A percentile compares a stretch with the other conserved stretches of the same genome.
These are phyloP conservation scores for Micropoecilia bifurca DNA, from an alignment of 2,797 vertebrate species.

Conservation along the genomic window DNA sequence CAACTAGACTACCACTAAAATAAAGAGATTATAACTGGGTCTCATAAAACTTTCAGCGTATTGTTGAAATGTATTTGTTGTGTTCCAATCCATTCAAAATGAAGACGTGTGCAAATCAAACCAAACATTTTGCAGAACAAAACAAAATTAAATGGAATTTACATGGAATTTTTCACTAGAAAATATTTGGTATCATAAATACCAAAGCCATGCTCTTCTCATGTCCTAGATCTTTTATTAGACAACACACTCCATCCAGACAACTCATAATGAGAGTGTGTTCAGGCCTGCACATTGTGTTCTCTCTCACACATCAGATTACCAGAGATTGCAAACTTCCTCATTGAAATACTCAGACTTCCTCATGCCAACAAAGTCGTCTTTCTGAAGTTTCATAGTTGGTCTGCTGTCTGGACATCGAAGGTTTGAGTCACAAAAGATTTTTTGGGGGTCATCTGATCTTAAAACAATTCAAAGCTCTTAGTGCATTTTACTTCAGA, in stretches of 20 bases:
- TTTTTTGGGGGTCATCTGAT: neutral
- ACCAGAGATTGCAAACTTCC: neutral
- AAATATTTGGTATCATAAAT: neutral
- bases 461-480: neutral
- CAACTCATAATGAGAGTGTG: neutral
- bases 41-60: neutral
- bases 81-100: neutral
- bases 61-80: neutral
- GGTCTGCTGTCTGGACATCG: neutral
- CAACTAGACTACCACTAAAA: neutral
- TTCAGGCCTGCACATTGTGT: neutral
- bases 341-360: neutral
- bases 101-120: neutral
- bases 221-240: neutral
- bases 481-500: neutral
- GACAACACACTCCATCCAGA: neutral
- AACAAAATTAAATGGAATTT: neutral
- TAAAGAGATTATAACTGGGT: too few relatives aligned
- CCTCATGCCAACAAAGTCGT: neutral
- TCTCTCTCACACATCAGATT: neutral
- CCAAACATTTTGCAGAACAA: neutral
- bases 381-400: neutral
- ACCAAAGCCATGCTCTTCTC: neutral
- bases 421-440: neutral
- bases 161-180: neutral